Percentiles rank a stretch among this genome's conserved stretches.
Evolutionary conservation across 2,797 vertebrate genomes (phyloP).

Genomic region (Eidolon dupreanum): DNA sequence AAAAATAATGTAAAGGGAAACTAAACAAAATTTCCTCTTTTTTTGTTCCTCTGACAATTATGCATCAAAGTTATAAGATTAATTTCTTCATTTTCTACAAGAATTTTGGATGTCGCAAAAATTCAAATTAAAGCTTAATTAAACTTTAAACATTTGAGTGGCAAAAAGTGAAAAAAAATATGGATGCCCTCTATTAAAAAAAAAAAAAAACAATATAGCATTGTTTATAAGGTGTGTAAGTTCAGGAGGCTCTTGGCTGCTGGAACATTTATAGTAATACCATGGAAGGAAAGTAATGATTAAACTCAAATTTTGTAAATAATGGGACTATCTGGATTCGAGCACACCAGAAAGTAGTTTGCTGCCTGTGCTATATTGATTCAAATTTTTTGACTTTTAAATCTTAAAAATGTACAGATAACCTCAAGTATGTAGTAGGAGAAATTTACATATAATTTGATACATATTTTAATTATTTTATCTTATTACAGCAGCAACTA

Average conservation of each 20-base stretch:
- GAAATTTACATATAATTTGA: neutral
- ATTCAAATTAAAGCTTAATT: neutral
- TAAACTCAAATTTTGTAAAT: neutral
- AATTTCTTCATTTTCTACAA: slow-evolving; percentile 36
- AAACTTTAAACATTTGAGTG: slow-evolving; percentile 36
- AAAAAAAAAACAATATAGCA: neutral
- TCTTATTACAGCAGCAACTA: neutral
- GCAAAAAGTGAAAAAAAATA: neutral
- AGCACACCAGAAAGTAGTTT: neutral
- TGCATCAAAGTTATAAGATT: neutral
- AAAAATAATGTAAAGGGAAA: slow-evolving; percentile 57
- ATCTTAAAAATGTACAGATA: slow-evolving; percentile 15
- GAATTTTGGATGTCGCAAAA: neutral
- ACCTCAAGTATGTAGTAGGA: neutral
- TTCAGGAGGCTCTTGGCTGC: neutral
- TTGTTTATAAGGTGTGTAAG: neutral
- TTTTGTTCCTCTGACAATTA: slow-evolving; percentile 2
- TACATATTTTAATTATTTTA: neutral
- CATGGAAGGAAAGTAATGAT: slow-evolving; percentile 33
- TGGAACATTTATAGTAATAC: slow-evolving; percentile 23
- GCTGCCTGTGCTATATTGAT: neutral
- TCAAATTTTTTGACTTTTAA: neutral
- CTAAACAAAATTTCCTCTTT: neutral
- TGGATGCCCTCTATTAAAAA: neutral
- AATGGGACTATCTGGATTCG: neutral